Percentiles rank a stretch among this genome's conserved stretches.
Evolutionary conservation across 2,888 invertebrate genomes (phyloP).

Genomic region (Drosophila mercatorum): DNA sequence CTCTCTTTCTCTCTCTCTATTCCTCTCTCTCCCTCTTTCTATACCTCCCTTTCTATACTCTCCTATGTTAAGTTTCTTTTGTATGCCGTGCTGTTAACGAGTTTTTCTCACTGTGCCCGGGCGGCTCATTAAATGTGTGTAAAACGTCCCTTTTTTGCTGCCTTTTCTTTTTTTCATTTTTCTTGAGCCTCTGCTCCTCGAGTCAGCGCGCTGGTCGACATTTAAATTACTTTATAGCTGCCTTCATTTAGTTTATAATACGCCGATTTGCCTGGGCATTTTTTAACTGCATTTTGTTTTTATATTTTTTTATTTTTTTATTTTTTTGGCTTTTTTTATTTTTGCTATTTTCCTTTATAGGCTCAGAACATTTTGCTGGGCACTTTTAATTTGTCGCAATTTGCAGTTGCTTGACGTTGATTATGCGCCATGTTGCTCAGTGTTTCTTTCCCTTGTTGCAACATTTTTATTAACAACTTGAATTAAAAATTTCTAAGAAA

Average conservation of each 20-base stretch:
- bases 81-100: constrained; percentile 51
- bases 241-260: constrained; percentile 70
- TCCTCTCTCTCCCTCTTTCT: background rate
- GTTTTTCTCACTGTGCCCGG: constrained; percentile 30
- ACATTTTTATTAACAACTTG: constrained; percentile 2
- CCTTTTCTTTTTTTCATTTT: background rate
- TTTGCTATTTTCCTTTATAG: constrained; percentile 20
- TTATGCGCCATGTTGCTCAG: constrained; percentile 6
- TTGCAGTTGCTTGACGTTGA: constrained; percentile 39
- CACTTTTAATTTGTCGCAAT: constrained; percentile 67
- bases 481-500: constrained; percentile 1
- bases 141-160: constrained; percentile 43
- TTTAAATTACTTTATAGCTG: constrained; percentile 74
- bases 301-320: constrained; percentile 1
- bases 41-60: background rate
- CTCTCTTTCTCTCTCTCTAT: background rate
- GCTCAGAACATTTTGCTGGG: constrained; percentile 36
- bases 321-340: constrained; percentile 4
- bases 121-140: constrained; percentile 62
- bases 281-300: constrained; percentile 23
- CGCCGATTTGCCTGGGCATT: constrained; percentile 41
- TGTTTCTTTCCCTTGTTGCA: background rate
- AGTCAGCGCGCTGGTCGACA: constrained; percentile 45
- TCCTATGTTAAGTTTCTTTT: constrained; percentile 38
- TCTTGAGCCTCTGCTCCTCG: constrained; percentile 24